Conservation (phyloP, 2,113 vertebrate genomes). For the Campylorhamphus procurvoides region DNA sequence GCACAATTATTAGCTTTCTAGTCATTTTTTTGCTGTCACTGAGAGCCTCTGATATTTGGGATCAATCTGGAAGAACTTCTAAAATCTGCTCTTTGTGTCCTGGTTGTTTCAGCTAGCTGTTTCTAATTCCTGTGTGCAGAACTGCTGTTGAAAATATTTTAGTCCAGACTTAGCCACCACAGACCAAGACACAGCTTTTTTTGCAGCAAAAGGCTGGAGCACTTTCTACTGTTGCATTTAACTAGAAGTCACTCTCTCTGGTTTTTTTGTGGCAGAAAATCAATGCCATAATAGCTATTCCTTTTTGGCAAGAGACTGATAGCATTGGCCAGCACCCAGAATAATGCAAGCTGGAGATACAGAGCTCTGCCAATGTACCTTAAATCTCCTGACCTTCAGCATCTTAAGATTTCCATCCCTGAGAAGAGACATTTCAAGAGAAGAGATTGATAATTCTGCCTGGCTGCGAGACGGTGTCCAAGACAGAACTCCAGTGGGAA, state of each 20-base stretch:
- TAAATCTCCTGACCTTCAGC: constrained; percentile 65
- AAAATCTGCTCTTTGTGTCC: neutral
- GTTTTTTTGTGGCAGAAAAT: constrained; percentile 53
- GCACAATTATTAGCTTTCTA: neutral
- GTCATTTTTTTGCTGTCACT: neutral
- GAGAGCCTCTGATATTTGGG: neutral
- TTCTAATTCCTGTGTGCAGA: neutral
- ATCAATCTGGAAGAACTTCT: neutral
- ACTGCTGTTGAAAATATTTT: neutral
- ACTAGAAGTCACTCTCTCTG: constrained; percentile 55
- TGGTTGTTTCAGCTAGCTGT: neutral
- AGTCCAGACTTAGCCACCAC: neutral
- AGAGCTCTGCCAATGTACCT: constrained; percentile 63
- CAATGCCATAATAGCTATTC: constrained; percentile 67
- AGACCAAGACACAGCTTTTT: constrained; percentile 6
- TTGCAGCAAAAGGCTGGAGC: constrained; percentile 12
- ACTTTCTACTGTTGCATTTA: constrained; percentile 56
- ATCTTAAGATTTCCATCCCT: constrained; percentile 40
- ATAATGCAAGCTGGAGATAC: constrained; percentile 50
- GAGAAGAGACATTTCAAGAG: constrained; percentile 14
- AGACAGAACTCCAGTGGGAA: constrained; percentile 35
- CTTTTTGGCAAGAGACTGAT: constrained; percentile 67
- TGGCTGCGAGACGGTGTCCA: neutral
- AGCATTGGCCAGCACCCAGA: constrained; percentile 53
- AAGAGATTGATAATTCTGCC: constrained; percentile 49